phyloP scores from a whole-genome alignment of 2,797 vertebrate genomes.

The Poecilia picta region DNA sequence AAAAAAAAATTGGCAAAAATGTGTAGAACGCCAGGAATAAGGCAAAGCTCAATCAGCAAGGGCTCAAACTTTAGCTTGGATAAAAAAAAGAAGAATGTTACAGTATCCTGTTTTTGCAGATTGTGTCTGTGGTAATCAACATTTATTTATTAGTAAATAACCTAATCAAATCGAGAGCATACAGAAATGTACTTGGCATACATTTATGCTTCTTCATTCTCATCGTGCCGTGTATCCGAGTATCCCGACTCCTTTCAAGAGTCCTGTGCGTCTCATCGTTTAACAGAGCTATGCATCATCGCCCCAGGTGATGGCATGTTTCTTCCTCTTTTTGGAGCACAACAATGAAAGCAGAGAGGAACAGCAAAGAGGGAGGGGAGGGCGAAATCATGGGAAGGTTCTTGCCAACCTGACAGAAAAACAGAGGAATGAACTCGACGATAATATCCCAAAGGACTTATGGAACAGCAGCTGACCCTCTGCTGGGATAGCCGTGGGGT shows the following conservation, averaged over 20 bases:
- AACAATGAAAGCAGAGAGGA: constrained; percentile 48
- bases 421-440: constrained; percentile 27
- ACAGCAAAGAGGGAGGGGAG: constrained; percentile 32
- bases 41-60: not conserved
- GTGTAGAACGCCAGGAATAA: not conserved
- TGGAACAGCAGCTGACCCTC: constrained; percentile 54
- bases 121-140: constrained; percentile 16
- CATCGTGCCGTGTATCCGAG: constrained; percentile 45
- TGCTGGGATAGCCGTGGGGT: constrained; percentile 38
- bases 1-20: not conserved
- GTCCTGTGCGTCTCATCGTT: constrained; percentile 59
- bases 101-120: constrained; percentile 36
- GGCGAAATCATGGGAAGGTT: constrained; percentile 69
- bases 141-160: not conserved
- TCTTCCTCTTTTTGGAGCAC: constrained; percentile 38
- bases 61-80: not conserved
- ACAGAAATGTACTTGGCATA: constrained; percentile 23
- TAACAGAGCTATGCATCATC: constrained; percentile 65
- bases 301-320: constrained; percentile 65
- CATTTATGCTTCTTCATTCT: constrained; percentile 49
- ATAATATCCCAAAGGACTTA: constrained; percentile 48
- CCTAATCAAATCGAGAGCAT: not conserved
- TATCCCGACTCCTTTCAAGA: constrained; percentile 43
- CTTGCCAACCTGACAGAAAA: constrained; percentile 29
- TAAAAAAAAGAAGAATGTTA: not conserved